Evolutionary conservation across 2,797 vertebrate species (phyloP).

Genomic region (Gymnoscopelus microlampas): DNA sequence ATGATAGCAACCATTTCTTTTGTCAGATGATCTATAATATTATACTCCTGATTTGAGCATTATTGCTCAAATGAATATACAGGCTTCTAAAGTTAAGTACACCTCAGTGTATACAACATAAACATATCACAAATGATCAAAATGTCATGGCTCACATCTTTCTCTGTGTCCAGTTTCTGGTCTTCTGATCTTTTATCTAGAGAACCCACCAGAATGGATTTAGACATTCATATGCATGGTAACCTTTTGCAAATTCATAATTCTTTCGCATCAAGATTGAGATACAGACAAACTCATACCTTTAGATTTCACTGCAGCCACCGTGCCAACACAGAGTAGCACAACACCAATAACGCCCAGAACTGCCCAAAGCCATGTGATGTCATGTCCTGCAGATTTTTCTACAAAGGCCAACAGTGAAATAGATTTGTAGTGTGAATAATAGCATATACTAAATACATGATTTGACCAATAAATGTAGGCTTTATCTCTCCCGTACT

Average conservation of each 20-base stretch:
- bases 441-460: neutral
- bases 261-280: neutral
- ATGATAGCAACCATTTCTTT: too few species aligned
- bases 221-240: neutral
- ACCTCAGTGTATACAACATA: too few species aligned
- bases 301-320: neutral
- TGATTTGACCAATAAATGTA: neutral
- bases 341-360: slow-evolving; percentile 18
- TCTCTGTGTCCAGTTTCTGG: neutral
- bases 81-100: too few species aligned
- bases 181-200: neutral
- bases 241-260: neutral
- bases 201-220: neutral
- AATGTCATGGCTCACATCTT: slow-evolving; percentile 12
- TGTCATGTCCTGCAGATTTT: neutral
- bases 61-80: too few species aligned
- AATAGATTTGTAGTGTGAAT: neutral
- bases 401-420: neutral
- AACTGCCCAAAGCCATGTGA: slow-evolving; percentile 36
- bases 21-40: too few species aligned
- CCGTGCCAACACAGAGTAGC: slow-evolving; percentile 7
- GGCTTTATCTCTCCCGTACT: slow-evolving; percentile 9
- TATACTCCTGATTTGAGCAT: too few species aligned
- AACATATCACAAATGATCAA: neutral
- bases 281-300: neutral